Percentiles rank a stretch among this genome's conserved stretches.
Evolutionary conservation across 2,113 vertebrate genomes (phyloP).

Genomic region (Sylvia atricapilla): DNA sequence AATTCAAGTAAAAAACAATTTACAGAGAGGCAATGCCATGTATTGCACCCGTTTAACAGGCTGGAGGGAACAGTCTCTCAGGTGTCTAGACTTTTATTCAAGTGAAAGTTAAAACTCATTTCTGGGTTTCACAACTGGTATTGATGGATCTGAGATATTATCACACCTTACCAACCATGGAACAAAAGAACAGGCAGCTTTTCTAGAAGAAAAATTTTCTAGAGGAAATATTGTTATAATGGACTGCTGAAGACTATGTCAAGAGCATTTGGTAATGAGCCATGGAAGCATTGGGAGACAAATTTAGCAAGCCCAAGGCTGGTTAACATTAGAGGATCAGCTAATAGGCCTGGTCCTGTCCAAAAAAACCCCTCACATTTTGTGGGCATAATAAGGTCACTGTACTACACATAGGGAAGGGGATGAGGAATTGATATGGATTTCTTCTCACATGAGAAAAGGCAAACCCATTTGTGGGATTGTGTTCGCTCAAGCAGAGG

Average conservation of each 20-base stretch:
- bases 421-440: not conserved
- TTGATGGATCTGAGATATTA: not conserved
- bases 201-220: not conserved
- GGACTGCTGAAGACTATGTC: accelerated
- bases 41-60: not conserved
- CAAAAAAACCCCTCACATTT: not conserved
- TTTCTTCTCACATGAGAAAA: not conserved
- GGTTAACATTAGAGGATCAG: not conserved
- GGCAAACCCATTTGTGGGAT: not conserved
- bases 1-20: not conserved
- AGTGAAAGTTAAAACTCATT: not conserved
- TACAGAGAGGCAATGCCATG: not conserved
- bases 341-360: not conserved
- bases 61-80: not conserved
- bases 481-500: not conserved
- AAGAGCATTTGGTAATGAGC: not conserved
- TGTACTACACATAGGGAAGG: not conserved
- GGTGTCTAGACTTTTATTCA: not conserved
- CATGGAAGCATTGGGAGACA: not conserved
- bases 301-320: not conserved
- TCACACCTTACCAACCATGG: not conserved
- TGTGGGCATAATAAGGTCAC: not conserved
- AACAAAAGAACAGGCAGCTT: not conserved
- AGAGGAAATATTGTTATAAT: not conserved
- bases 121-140: not conserved